Evolutionary conservation across 2,797 vertebrate genomes (phyloP).

Genomic region (Paramormyrops hopkinsi): DNA sequence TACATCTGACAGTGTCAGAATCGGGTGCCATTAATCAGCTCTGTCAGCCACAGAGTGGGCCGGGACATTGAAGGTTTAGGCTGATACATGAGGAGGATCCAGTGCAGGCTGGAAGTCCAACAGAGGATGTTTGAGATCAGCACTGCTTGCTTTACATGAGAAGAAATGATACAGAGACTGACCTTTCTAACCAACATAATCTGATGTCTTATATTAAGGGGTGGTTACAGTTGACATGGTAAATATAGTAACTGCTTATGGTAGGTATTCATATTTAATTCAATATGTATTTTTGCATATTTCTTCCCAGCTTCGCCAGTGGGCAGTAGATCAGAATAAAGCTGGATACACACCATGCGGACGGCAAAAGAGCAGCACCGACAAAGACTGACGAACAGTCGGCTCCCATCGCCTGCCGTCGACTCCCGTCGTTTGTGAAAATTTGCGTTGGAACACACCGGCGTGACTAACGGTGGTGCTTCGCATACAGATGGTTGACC

Average conservation of each 20-base stretch:
- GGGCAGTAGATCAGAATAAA: background rate
- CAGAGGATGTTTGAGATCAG: background rate
- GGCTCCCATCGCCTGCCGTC: background rate
- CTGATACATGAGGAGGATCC: background rate
- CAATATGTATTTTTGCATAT: background rate
- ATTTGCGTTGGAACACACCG: background rate
- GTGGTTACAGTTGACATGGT: background rate
- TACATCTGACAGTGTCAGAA: slow-evolving; percentile 31
- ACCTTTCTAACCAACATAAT: background rate
- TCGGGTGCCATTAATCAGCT: slow-evolving; percentile 35
- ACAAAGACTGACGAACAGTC: background rate
- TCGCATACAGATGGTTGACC: background rate
- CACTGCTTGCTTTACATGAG: background rate
- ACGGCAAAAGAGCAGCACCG: background rate
- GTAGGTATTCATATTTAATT: background rate
- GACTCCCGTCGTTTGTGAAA: background rate
- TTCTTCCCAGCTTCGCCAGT: background rate
- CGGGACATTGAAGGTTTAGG: slow-evolving; percentile 1
- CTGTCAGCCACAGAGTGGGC: slow-evolving; percentile 25
- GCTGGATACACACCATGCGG: background rate
- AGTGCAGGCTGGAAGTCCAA: background rate
- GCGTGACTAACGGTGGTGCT: background rate
- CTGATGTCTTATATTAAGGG: background rate
- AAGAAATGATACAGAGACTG: background rate
- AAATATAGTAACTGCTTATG: background rate